Base-by-base conservation (phyloP, 2,888 invertebrate species). In the Tenthredo distinguenda region DNA sequence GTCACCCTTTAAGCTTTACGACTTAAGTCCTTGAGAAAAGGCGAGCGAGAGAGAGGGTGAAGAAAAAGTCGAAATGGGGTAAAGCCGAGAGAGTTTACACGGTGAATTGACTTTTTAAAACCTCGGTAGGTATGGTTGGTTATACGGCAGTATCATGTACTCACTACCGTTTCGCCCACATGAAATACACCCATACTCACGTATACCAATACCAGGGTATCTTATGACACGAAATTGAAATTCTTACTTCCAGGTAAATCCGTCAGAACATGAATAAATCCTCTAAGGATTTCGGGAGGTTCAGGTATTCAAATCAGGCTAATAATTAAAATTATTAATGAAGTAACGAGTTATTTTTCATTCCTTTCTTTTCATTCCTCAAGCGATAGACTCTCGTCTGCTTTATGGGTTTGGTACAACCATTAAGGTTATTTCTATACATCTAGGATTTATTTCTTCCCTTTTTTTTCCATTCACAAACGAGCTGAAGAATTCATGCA, bases 11-110 rank as follows among this genome's bases (percentile, higher is more conserved):
- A 12, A 40, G 62, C 40, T 81, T 62, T 81, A 62, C 62, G 81
- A 81, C 81, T 62, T 50, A 55, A 21, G 37, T 81, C 62, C 40
- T 76, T 71, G 79, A 72, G 50, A 4, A 47, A n/a, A 62, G 15
- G 47, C 15, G 50, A 40, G 9, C 18, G 21, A 34, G 18, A 43
- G 83, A 85, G 86, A 77, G 65, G 31, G 58, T 84, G 68, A 84
- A 76, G 82, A 55, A 85, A 81, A 74, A 79, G 74, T 71, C 71
- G 37, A 26, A 83, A 47, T 5, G 34, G 50, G 37, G 79, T 84
- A 68, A 62, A 84, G 26, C 18, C 18, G 2, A 40, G 40, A 55
- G 58, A 81, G 58, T 62, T 81, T 62, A 62, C 81, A 81, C 58
- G 40, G 62, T 40, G 62, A 81, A 81, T 81, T 62, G 81, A 81